Evolutionary conservation across 2,888 invertebrate genomes (phyloP).

Genomic region (Scotopteryx bipunctaria): DNA sequence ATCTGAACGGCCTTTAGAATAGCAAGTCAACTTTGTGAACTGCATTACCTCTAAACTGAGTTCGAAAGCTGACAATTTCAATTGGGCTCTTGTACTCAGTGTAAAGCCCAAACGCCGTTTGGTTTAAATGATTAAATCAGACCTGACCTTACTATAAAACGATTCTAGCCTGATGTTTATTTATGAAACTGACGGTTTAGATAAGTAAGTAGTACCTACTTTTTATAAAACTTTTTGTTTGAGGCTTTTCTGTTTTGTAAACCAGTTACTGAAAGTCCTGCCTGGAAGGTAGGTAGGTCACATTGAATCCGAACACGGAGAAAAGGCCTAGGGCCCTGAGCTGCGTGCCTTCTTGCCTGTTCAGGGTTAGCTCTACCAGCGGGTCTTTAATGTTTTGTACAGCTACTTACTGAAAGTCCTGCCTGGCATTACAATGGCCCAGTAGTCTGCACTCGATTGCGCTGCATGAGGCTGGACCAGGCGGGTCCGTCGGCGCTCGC

Average conservation of each 20-base stretch:
- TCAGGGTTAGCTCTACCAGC: conserved; percentile 89
- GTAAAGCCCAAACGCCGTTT: too few relatives aligned
- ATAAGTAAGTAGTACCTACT: too few relatives aligned
- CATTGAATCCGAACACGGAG: conserved; percentile 95
- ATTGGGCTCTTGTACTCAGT: neutral
- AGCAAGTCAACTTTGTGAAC: too few relatives aligned
- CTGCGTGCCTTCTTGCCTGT: conserved; percentile 86
- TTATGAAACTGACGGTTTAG: too few relatives aligned
- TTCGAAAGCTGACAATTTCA: neutral
- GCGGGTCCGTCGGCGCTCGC: conserved; percentile 70
- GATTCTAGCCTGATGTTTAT: too few relatives aligned
- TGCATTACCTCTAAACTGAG: too few relatives aligned
- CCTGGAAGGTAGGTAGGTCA: conserved; percentile 92
- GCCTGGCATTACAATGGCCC: conserved; percentile 91
- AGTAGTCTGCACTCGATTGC: conserved; percentile 92
- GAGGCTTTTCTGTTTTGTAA: too few relatives aligned
- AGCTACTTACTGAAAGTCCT: conserved; percentile 88
- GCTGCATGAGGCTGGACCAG: conserved; percentile 86
- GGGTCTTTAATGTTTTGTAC: conserved; percentile 78
- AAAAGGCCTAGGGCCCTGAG: conserved; percentile 80
- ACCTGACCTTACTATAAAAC: too few relatives aligned
- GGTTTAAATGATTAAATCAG: too few relatives aligned
- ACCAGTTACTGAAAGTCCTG: conserved; percentile 88
- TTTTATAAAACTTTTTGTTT: too few relatives aligned
- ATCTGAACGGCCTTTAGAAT: too few relatives aligned